Percentiles rank a stretch among this genome's conserved stretches.
These are phyloP conservation scores for Nemotelus pantherinus DNA, from an alignment of 2,888 invertebrate genomes.

Conservation along the genomic window DNA sequence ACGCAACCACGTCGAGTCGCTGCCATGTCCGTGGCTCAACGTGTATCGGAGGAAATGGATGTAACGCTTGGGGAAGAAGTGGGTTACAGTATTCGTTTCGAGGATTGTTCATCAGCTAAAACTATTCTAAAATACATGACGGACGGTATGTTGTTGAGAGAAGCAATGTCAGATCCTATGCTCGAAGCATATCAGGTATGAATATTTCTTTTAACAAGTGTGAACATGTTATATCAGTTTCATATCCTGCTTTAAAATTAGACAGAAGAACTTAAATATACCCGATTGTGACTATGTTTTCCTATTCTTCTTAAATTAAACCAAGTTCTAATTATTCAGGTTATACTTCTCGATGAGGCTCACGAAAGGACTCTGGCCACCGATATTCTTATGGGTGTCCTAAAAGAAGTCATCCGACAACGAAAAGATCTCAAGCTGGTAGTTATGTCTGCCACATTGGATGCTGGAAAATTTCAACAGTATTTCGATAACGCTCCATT, in stretches of 20 bases:
- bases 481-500: conserved; percentile 99
- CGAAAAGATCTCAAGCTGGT: conserved; percentile 93
- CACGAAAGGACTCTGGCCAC: conserved; percentile 98
- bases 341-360: conserved; percentile 90
- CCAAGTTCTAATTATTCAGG: not conserved
- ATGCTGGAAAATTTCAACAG: conserved; percentile 99
- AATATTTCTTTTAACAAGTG: not conserved
- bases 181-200: conserved; percentile 95
- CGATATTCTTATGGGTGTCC: conserved; percentile 98
- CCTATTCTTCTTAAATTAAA: not conserved
- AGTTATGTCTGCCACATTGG: conserved; percentile 98
- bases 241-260: not conserved
- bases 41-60: conserved; percentile 99
- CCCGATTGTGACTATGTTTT: no score
- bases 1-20: conserved; percentile 98
- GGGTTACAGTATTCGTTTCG: conserved; percentile 97
- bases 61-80: conserved; percentile 91
- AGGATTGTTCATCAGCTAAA: conserved; percentile 95
- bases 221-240: not conserved
- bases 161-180: conserved; percentile 99
- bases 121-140: conserved; percentile 99
- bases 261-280: no score
- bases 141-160: conserved; percentile 98
- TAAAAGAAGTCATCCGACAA: conserved; percentile 92
- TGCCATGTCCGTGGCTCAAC: conserved; percentile 98